phyloP scores from a whole-genome alignment of 2,888 invertebrate species.

The Lymantria monacha region DNA sequence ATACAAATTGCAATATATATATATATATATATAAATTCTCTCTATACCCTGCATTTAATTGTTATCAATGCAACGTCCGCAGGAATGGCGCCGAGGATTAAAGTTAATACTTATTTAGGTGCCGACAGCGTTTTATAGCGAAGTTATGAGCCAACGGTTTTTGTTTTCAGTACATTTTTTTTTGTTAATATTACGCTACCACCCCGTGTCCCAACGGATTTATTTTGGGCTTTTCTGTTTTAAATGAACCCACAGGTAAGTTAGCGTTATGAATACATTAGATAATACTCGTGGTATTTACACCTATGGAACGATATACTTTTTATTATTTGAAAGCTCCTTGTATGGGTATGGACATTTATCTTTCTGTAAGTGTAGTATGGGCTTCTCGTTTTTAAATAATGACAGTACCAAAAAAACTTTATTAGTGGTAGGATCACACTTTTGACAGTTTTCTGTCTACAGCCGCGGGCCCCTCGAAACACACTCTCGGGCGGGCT shows the following conservation, averaged over 20 bases:
- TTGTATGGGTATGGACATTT: too few species aligned
- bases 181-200: constrained; percentile 40
- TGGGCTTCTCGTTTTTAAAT: too few species aligned
- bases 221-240: constrained; percentile 29
- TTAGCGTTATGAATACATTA: constrained; percentile 30
- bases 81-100: constrained; percentile 10
- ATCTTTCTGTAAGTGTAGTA: too few species aligned
- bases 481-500: too few species aligned
- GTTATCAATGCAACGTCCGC: constrained; percentile 16
- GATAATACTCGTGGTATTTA: constrained; percentile 1
- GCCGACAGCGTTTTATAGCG: constrained; percentile 27
- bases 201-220: constrained; percentile 24
- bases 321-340: too few species aligned
- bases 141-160: constrained; percentile 32
- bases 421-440: too few species aligned
- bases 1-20: constrained; percentile 1
- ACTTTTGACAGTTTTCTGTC: too few species aligned
- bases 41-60: constrained; percentile 16
- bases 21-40: neutral
- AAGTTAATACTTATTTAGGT: constrained; percentile 33
- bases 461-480: too few species aligned
- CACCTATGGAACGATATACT: too few species aligned
- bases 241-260: constrained; percentile 27
- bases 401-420: too few species aligned
- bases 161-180: constrained; percentile 44